A percentile compares a stretch with the other conserved stretches of the same genome.
These are phyloP conservation scores for Somateria mollissima DNA, from an alignment of 2,797 vertebrate genomes.

Conservation along the genomic window DNA sequence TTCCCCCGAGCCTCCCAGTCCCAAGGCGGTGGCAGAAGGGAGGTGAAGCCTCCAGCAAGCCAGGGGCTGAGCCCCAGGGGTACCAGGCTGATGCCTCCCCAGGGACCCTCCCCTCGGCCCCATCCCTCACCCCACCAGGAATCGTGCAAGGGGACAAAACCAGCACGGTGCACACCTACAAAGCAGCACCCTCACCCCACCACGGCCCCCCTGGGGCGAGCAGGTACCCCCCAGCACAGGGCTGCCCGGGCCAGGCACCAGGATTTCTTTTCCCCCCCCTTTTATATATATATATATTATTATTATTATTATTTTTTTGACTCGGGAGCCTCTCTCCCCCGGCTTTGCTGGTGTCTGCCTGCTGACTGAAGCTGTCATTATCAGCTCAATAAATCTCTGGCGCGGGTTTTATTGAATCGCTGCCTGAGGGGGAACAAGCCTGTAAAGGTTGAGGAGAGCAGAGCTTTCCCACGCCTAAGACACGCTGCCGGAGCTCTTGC, in stretches of 20 bases:
- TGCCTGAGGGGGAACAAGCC: constrained; percentile 88
- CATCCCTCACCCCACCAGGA: background rate
- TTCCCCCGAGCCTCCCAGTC: background rate
- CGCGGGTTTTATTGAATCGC: constrained; percentile 89
- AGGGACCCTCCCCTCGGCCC: background rate
- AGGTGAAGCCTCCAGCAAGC: background rate
- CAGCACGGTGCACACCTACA: background rate
- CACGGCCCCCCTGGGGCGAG: too few species aligned
- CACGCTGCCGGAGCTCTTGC: constrained; percentile 84
- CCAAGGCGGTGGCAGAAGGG: background rate
- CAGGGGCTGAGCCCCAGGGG: background rate
- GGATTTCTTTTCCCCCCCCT: background rate
- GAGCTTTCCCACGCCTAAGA: constrained; percentile 93
- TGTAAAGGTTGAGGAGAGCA: constrained; percentile 93
- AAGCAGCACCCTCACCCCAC: background rate
- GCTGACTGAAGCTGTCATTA: constrained; percentile 92
- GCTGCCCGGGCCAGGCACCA: background rate
- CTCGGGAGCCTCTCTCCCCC: constrained; percentile 46
- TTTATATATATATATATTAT: background rate
- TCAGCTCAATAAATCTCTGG: constrained; percentile 93
- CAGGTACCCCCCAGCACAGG: background rate
- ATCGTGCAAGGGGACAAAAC: too few species aligned
- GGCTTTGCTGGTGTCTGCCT: constrained; percentile 72
- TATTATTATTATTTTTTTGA: background rate
- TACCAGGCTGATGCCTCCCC: background rate